Conservation (phyloP, 2,113 vertebrate genomes). For the Tachuris rubrigastra region DNA sequence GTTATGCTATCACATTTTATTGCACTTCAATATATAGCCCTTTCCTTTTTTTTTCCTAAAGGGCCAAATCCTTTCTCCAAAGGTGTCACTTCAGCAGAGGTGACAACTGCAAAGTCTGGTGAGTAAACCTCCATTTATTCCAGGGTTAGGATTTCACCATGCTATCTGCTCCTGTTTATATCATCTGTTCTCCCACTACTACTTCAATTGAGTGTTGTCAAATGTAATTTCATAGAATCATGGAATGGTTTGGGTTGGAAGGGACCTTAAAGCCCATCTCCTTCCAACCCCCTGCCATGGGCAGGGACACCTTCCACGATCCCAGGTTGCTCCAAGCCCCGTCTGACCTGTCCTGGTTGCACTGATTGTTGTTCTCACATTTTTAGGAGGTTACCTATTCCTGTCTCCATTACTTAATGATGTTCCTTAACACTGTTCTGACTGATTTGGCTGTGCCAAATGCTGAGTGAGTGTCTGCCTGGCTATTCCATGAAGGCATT, state of each 20-base stretch:
- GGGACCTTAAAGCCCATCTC: neutral
- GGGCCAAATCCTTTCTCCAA: conserved; percentile 79
- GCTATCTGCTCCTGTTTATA: neutral
- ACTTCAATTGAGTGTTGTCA: neutral
- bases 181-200: neutral
- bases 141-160: neutral
- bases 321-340: neutral
- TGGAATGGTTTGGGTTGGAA: neutral
- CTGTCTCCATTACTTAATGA: neutral
- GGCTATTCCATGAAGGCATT: neutral
- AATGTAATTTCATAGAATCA: neutral
- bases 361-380: rapidly evolving
- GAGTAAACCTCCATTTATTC: conserved; percentile 51
- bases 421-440: neutral
- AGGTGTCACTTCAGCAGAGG: conserved; percentile 68
- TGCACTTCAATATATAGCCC: neutral
- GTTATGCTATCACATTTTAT: neutral
- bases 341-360: neutral
- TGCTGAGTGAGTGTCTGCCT: neutral
- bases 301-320: neutral
- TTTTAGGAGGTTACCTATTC: neutral
- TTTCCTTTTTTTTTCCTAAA: conserved; percentile 30
- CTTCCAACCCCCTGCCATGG: neutral
- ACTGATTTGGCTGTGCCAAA: neutral
- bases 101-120: conserved; percentile 74